Percentiles rank a stretch among this genome's conserved stretches.
These are phyloP conservation scores for Eumerus sabulonum DNA, from an alignment of 2,888 invertebrate species.

Conservation along the genomic window DNA sequence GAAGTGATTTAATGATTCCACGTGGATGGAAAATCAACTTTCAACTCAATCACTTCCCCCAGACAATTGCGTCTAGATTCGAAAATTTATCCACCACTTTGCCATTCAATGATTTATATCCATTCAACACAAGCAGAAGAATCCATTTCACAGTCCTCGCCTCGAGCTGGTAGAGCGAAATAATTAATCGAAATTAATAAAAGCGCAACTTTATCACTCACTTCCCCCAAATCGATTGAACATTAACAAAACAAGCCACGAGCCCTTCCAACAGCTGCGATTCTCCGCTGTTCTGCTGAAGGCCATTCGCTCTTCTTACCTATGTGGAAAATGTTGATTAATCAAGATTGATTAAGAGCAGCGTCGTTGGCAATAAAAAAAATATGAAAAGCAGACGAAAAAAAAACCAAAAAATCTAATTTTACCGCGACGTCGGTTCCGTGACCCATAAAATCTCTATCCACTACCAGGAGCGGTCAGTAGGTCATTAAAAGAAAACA, in stretches of 20 bases:
- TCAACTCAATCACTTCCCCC: conserved; percentile 16
- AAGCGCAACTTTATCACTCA: conserved; percentile 38
- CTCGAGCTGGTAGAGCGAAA: neutral
- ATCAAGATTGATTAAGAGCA: conserved; percentile 45
- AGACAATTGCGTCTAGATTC: neutral
- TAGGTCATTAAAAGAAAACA: conserved; percentile 13
- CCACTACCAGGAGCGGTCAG: conserved; percentile 12
- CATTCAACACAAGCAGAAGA: neutral
- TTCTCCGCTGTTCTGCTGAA: no score
- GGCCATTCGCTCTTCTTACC: conserved; percentile 16
- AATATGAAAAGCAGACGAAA: conserved; percentile 26
- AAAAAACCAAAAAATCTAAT: conserved; percentile 31
- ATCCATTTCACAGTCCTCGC: conserved; percentile 8
- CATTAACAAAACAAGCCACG: neutral
- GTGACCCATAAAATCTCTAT: conserved; percentile 46
- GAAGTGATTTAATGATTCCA: conserved; percentile 10
- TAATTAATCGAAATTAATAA: conserved; percentile 56
- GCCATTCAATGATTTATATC: conserved; percentile 41
- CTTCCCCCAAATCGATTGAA: conserved; percentile 26
- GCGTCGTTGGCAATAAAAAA: conserved; percentile 2
- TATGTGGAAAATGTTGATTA: conserved; percentile 46
- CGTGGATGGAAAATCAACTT: conserved; percentile 3
- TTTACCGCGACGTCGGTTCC: conserved; percentile 34
- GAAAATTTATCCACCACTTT: conserved; percentile 41
- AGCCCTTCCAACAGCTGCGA: neutral